These are phyloP conservation scores for Steinernema feltiae DNA, from an alignment of 1,140 invertebrate genomes.

Conservation along the genomic window DNA sequence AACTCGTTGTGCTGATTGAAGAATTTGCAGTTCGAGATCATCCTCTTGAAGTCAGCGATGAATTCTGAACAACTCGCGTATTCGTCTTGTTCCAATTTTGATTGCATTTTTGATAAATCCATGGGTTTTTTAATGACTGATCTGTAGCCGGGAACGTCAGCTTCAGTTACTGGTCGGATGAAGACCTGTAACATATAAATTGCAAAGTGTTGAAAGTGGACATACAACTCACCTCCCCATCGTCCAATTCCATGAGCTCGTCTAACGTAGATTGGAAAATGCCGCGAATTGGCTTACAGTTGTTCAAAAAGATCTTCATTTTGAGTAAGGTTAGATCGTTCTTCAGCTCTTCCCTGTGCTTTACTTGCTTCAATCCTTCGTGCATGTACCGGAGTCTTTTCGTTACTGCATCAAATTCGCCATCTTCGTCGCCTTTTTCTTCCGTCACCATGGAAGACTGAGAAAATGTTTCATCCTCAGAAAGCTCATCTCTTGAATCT, in stretches of 20 bases:
- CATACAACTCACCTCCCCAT: too few relatives aligned
- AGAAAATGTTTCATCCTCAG: too few relatives aligned
- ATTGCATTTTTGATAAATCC: neutral
- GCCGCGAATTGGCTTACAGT: too few relatives aligned
- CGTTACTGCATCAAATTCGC: neutral
- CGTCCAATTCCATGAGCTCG: too few relatives aligned
- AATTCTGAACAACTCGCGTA: neutral
- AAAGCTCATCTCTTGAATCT: too few relatives aligned
- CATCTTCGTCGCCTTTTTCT: neutral
- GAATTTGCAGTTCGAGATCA: slow-evolving; percentile 8
- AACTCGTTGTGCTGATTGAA: slow-evolving; percentile 5
- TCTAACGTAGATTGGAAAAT: too few relatives aligned
- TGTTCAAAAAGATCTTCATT: neutral
- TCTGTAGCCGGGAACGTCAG: neutral
- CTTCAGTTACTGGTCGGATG: neutral
- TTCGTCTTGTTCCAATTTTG: neutral
- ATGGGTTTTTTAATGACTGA: neutral
- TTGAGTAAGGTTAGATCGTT: neutral
- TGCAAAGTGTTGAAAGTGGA: too few relatives aligned
- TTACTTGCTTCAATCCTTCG: too few relatives aligned
- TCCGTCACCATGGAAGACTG: too few relatives aligned
- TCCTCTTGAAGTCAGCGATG: neutral
- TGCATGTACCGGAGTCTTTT: too few relatives aligned
- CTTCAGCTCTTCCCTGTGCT: neutral
- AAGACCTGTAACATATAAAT: too few relatives aligned